Base-by-base conservation (phyloP, 2,797 vertebrate genomes). In the Furcifer pardalis region DNA sequence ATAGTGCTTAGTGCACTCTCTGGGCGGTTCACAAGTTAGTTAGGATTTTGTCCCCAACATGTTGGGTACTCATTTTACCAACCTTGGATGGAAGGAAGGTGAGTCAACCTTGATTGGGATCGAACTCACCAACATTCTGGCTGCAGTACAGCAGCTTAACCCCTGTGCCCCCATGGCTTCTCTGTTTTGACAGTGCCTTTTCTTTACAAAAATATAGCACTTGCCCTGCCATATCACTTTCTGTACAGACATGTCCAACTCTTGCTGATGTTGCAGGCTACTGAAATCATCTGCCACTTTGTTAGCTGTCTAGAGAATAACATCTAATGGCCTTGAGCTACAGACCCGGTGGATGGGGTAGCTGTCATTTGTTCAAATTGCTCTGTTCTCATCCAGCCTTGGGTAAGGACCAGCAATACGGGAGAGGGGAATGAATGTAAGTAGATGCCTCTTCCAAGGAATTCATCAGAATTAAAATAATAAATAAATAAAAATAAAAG, bases 251-350 rank as follows among this genome's bases (percentile, higher is more conserved):
- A 40, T 62, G 30, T 44, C n/a, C n/a, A n/a, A n/a, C n/a, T n/a
- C 30, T 32, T 42, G 25, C 13, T 78, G 44, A 76, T 69, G 25
- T 30, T 73, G 37, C 46, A 1, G 56, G 81, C 84, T 85, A 86
- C n/a, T 69, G 92, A 84, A 40, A 81, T 87, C 80, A 35, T 84
- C 60, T 88, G 49, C 7, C 52, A 87, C 69, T 2, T 82, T 86
- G 60, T n/a, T 62, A 78, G 59, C 68, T 52, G 49, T 10, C n/a
- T 27, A n/a, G 35, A 82, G 59, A 60, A 25, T 86, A 56, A 35
- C n/a, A 30, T 81, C 78, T 56, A 66, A 81, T 27, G 62, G 12
- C n/a, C 52, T 44, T 63, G 49, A 49, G 59, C 65, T 32, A 62
- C 59, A 75, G 42, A 13, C 42, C 89, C 74, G 87, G 42, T 27